Conservation (phyloP, 2,797 vertebrate species). For the Cichlasoma orientale region DNA sequence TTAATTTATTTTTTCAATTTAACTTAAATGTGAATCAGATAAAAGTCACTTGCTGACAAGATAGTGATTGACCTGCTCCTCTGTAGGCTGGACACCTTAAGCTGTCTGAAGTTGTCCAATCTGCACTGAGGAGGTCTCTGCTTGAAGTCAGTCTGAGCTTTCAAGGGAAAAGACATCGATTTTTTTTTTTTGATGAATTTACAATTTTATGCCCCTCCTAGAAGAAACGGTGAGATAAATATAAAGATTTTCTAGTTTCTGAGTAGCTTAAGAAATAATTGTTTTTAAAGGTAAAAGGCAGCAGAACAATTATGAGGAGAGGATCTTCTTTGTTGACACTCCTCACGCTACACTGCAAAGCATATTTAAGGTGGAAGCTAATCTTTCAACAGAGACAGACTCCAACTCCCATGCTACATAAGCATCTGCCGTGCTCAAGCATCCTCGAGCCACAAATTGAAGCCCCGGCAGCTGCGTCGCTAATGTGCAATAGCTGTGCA, state of each 20-base stretch:
- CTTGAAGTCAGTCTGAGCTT: slow-evolving; percentile 39
- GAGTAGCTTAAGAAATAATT: slow-evolving; percentile 26
- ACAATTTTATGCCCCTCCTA: slow-evolving; percentile 15
- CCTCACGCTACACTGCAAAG: neutral
- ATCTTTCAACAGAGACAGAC: slow-evolving; percentile 12
- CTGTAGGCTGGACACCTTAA: slow-evolving; percentile 50
- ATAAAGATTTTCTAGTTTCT: slow-evolving; percentile 29
- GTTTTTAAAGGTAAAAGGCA: slow-evolving; percentile 15
- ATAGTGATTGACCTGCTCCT: slow-evolving; percentile 62
- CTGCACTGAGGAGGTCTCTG: slow-evolving; percentile 9
- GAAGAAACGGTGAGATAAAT: slow-evolving; percentile 14
- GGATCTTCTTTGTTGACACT: neutral
- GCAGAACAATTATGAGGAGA: slow-evolving; percentile 13
- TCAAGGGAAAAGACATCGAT: slow-evolving; percentile 39
- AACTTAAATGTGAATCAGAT: slow-evolving; percentile 77
- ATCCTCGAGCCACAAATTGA: slow-evolving; percentile 10
- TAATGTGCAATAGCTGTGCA: neutral
- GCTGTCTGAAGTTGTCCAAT: slow-evolving; percentile 44
- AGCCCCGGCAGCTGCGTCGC: slow-evolving; percentile 10
- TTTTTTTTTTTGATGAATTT: slow-evolving; percentile 44
- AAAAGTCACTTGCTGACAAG: slow-evolving; percentile 70
- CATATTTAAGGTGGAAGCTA: slow-evolving; percentile 7
- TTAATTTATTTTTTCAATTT: slow-evolving; percentile 77
- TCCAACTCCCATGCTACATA: slow-evolving; percentile 6
- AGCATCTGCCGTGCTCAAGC: slow-evolving; percentile 26